These are phyloP conservation scores for Hephaestus fuliginosus DNA, from an alignment of 2,797 vertebrate genomes.

Conservation along the genomic window DNA sequence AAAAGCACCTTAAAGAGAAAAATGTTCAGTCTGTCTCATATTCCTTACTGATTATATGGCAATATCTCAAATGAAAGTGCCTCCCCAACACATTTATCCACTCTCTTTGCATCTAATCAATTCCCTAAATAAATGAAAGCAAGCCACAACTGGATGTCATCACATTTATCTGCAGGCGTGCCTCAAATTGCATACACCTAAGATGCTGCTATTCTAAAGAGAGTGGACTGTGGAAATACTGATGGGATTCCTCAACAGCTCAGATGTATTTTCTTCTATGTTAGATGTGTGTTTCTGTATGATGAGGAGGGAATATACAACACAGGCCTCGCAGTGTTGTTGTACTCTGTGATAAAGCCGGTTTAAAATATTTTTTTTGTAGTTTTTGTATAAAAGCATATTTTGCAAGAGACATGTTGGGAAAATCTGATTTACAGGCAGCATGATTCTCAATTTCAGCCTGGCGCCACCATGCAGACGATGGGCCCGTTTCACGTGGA, in stretches of 20 bases:
- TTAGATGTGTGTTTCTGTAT: conserved; percentile 49
- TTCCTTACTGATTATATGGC: conserved; percentile 75
- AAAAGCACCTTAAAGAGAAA: conserved; percentile 72
- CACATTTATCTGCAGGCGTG: conserved; percentile 79
- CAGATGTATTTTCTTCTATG: conserved; percentile 56
- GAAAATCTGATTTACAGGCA: conserved; percentile 80
- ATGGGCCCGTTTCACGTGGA: conserved; percentile 76
- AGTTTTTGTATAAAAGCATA: conserved; percentile 58
- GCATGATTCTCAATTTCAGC: conserved; percentile 79
- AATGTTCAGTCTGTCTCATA: conserved; percentile 73
- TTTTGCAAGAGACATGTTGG: conserved; percentile 62
- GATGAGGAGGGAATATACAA: conserved; percentile 44
- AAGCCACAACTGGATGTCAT: conserved; percentile 78
- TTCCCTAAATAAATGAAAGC: conserved; percentile 83
- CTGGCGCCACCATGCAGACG: conserved; percentile 77
- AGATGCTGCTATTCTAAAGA: conserved; percentile 65
- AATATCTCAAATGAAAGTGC: conserved; percentile 81
- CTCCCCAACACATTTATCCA: conserved; percentile 81
- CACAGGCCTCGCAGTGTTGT: conserved; percentile 36
- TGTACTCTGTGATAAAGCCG: conserved; percentile 55
- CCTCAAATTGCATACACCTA: conserved; percentile 73
- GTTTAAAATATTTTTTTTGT: conserved; percentile 46
- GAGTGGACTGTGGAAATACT: conserved; percentile 60
- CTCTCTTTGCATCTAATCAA: conserved; percentile 82
- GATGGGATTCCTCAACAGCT: conserved; percentile 62